Base-by-base conservation (phyloP, 2,888 invertebrate genomes). In the Psylliodes chrysocephalus region DNA sequence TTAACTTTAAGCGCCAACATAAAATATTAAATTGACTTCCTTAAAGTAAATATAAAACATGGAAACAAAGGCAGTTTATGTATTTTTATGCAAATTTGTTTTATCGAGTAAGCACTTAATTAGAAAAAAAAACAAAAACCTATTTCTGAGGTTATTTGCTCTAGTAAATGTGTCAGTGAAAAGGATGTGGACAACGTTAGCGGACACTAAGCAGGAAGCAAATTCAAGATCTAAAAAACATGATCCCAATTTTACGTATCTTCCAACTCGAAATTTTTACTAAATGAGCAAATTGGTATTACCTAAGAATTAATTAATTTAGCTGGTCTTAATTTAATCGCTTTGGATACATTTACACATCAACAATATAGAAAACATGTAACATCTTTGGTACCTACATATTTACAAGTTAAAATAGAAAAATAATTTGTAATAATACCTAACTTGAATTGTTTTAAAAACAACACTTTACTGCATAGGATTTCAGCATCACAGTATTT, bases 121-220 rank as follows among this genome's bases (percentile, higher is more conserved):
- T n/a, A n/a, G n/a, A n/a, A n/a, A n/a, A n/a, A n/a, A n/a, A n/a
- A n/a, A n/a, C n/a, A n/a, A n/a, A n/a, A n/a, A n/a, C n/a, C n/a
- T n/a, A n/a, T n/a, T n/a, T n/a, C n/a, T n/a, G n/a, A n/a, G n/a
- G n/a, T n/a, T n/a, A n/a, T n/a, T n/a, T 17, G 33, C 19, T 14
- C 18, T 44, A 7, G 18, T n/a, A 55, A 30, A 55, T 42, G 25
- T 17, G 55, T 8, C 30, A 18, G 75, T 74, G 40, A 75, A 77
- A 75, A 75, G 77, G 77, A 67, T 78, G 77, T 75, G 77, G 75
- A 79, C 77, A 79, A 77, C 72, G 68, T 72, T 75, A 73, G 73
- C 73, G 69, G 73, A 75, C 70, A 73, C 70, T 68, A 73, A 73
- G 75, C 73, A 72, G 73, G 73, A 74, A 70, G 69, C 69, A 59